phyloP scores from a whole-genome alignment of 2,113 vertebrate genomes.

The Eupsittula cactorum region DNA sequence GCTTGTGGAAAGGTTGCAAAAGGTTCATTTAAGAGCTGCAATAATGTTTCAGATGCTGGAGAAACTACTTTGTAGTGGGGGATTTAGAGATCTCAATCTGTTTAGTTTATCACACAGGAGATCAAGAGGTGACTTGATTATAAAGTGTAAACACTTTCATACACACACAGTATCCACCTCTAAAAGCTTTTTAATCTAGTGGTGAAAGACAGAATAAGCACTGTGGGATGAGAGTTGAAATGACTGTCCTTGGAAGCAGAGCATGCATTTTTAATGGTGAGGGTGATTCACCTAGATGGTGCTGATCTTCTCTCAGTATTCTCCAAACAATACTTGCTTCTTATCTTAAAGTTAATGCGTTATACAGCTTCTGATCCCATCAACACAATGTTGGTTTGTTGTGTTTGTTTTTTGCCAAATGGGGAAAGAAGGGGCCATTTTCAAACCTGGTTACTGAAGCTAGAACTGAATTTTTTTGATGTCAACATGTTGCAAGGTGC shows the following conservation, averaged over 20 bases:
- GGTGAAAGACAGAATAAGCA: neutral
- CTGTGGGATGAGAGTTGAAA: neutral
- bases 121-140: slow-evolving; percentile 52
- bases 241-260: slow-evolving; percentile 9
- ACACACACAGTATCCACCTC: neutral
- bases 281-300: neutral
- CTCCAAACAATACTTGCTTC: neutral
- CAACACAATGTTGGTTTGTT: neutral
- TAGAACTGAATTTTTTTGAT: neutral
- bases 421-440: neutral
- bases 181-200: slow-evolving; percentile 54
- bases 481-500: neutral
- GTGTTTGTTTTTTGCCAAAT: neutral
- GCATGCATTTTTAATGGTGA: neutral
- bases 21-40: neutral
- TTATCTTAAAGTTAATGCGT: neutral
- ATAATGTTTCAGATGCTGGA: neutral
- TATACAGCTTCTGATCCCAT: neutral
- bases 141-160: slow-evolving; percentile 20
- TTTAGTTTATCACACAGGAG: neutral
- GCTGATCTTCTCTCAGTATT: neutral
- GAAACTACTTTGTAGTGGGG: slow-evolving; percentile 6
- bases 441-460: neutral
- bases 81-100: slow-evolving; percentile 24
- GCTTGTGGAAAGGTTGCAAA: neutral